Conservation (phyloP, 2,797 vertebrate species). For the Tokudaia muenninki region DNA sequence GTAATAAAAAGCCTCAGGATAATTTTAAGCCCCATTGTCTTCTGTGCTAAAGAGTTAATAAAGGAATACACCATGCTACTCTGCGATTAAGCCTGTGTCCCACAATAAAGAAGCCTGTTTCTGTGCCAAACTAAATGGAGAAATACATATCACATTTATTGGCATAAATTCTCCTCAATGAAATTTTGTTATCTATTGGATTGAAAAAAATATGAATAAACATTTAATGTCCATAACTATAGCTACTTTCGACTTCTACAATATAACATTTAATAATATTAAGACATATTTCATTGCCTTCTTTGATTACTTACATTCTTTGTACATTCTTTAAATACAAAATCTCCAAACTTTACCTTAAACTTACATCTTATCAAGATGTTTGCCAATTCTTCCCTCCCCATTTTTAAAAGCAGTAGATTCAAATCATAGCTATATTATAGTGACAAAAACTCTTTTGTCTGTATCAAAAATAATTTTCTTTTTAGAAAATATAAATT, state of each 20-base stretch:
- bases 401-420: not conserved
- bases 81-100: not conserved
- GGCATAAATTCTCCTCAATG: not conserved
- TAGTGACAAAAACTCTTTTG: not conserved
- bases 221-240: not conserved
- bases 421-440: not conserved
- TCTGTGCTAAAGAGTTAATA: not conserved
- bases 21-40: not conserved
- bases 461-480: not conserved
- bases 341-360: not conserved
- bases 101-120: not conserved
- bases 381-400: not conserved
- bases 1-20: not conserved
- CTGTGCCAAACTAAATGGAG: not conserved
- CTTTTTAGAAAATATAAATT: not conserved
- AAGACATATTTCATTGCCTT: not conserved
- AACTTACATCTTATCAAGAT: not conserved
- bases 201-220: not conserved
- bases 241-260: not conserved
- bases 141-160: not conserved
- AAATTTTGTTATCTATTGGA: not conserved
- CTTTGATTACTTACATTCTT: not conserved
- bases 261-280: not conserved
- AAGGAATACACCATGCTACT: not conserved
- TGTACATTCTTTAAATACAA: not conserved